Evolutionary conservation across 1,140 invertebrate species (phyloP).

Genomic region (Telenomus remus): DNA sequence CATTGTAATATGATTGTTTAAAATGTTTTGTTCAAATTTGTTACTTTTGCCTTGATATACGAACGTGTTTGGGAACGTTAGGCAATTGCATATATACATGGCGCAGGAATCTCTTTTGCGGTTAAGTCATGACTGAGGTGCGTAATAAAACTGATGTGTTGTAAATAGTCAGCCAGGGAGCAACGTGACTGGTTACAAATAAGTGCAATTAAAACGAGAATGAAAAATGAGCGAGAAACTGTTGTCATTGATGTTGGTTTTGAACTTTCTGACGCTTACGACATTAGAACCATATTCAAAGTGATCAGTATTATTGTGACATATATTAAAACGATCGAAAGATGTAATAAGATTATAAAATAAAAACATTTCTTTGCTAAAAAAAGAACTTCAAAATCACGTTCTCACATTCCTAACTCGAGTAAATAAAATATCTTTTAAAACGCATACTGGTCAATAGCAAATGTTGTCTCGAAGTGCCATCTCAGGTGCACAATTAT

Average conservation of each 20-base stretch:
- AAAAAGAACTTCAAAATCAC: too few relatives aligned
- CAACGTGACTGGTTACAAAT: not conserved
- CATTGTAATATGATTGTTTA: too few relatives aligned
- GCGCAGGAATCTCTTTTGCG: too few relatives aligned
- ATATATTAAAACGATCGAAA: slow-evolving; percentile 7
- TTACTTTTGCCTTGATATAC: too few relatives aligned
- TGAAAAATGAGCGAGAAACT: not conserved
- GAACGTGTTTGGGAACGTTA: too few relatives aligned
- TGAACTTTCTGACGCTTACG: slow-evolving; percentile 4
- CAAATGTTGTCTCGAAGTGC: slow-evolving; percentile 23
- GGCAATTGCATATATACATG: too few relatives aligned
- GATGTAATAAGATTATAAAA: slow-evolving; percentile 15
- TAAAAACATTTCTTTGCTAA: too few relatives aligned
- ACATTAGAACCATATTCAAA: slow-evolving; percentile 1
- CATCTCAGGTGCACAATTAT: not conserved
- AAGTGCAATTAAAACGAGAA: not conserved
- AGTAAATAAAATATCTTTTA: slow-evolving; percentile 19
- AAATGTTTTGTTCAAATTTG: too few relatives aligned
- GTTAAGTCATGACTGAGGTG: too few relatives aligned
- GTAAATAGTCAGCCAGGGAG: too few relatives aligned
- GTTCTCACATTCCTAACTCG: too few relatives aligned
- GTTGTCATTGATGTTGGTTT: slow-evolving; percentile 12
- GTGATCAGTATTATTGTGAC: slow-evolving; percentile 13
- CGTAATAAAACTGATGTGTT: too few relatives aligned
- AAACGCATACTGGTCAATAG: slow-evolving; percentile 20